phyloP scores from a whole-genome alignment of 1,140 invertebrate species.

The Drosophila lowei region DNA sequence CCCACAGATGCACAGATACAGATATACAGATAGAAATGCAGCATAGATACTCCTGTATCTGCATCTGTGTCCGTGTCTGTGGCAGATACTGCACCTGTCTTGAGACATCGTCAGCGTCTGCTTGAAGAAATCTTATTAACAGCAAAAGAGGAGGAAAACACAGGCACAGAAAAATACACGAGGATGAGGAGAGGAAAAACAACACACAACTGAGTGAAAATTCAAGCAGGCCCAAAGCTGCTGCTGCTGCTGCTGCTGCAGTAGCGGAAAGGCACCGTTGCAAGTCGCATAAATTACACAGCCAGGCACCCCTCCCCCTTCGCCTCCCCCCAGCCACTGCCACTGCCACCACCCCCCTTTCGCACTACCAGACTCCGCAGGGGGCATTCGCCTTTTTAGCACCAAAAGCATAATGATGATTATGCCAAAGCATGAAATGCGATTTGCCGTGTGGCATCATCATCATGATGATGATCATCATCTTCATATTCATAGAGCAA shows the following conservation, averaged over 20 bases:
- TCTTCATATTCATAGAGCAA: slow-evolving; percentile 43
- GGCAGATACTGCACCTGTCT: slow-evolving; percentile 66
- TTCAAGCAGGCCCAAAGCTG: slow-evolving; percentile 45
- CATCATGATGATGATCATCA: too few relatives aligned
- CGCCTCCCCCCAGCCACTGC: background rate
- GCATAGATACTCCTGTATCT: too few relatives aligned
- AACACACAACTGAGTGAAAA: slow-evolving; percentile 55
- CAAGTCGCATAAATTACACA: slow-evolving; percentile 77
- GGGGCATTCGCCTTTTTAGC: slow-evolving; percentile 79
- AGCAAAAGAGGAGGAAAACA: slow-evolving; percentile 36
- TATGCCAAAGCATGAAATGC: slow-evolving; percentile 67
- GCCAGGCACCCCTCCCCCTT: slow-evolving; percentile 5
- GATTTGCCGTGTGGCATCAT: slow-evolving; percentile 56
- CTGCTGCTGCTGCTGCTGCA: slow-evolving; percentile 15
- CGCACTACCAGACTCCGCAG: slow-evolving; percentile 21
- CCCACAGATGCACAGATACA: slow-evolving; percentile 31
- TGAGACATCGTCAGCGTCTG: slow-evolving; percentile 74
- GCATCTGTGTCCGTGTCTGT: slow-evolving; percentile 36
- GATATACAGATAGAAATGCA: background rate
- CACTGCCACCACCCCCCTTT: background rate
- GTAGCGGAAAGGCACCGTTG: slow-evolving; percentile 76
- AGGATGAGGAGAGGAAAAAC: slow-evolving; percentile 24
- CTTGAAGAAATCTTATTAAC: slow-evolving; percentile 79
- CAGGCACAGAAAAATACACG: slow-evolving; percentile 20
- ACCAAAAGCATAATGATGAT: slow-evolving; percentile 49